Percentiles rank a stretch among this genome's conserved stretches.
Conservation (phyloP, 2,113 vertebrate species). For the Pitta sordida region DNA sequence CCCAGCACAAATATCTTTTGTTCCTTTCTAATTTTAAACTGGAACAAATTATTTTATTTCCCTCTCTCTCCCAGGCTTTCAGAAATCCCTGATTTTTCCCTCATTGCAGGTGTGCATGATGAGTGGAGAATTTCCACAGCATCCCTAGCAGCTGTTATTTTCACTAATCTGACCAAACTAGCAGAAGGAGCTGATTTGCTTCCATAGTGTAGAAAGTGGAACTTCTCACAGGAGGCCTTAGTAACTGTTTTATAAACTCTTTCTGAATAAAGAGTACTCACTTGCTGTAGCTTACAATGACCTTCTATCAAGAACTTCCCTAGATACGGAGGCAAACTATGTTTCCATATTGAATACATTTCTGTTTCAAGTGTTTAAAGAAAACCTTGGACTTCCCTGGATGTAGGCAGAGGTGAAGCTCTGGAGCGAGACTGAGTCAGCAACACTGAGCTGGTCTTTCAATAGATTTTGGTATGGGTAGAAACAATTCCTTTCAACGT, state of each 20-base stretch:
- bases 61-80: not conserved
- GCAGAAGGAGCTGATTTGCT: not conserved
- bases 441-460: not conserved
- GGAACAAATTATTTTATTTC: not conserved
- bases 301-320: not conserved
- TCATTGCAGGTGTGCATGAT: not conserved
- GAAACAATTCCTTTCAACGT: not conserved
- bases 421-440: not conserved
- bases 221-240: not conserved
- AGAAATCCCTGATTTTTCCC: not conserved
- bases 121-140: accelerated
- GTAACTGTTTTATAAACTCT: not conserved
- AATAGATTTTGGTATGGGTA: not conserved
- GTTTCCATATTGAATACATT: not conserved
- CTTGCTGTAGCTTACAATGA: not conserved
- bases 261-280: not conserved
- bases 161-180: not conserved
- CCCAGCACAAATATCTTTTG: not conserved
- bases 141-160: not conserved
- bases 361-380: not conserved
- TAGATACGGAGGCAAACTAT: not conserved
- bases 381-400: not conserved
- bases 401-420: not conserved
- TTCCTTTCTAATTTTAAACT: not conserved
- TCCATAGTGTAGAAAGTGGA: not conserved